phyloP scores from a whole-genome alignment of 37 sponge, comb jelly and placozoan genomes.

The Petrosia ficiformis region DNA sequence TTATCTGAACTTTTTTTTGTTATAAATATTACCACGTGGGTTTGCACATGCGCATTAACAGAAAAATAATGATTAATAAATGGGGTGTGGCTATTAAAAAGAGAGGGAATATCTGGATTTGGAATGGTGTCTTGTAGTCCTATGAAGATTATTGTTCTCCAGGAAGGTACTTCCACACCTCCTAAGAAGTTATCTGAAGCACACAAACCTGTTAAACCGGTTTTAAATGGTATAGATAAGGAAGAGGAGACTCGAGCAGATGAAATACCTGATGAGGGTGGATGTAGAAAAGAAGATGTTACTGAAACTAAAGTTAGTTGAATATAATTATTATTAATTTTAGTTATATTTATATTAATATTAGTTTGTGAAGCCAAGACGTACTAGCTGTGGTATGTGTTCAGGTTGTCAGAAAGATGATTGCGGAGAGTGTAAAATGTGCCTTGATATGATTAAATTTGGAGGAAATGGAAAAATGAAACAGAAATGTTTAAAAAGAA shows the following conservation, averaged over 20 bases:
- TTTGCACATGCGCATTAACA: not conserved
- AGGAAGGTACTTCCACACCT: not conserved
- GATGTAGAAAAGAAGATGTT: not conserved
- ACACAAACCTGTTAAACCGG: too few species aligned
- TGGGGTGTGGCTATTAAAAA: not conserved
- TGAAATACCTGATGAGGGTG: not conserved
- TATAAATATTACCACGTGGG: too few species aligned
- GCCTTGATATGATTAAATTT: slow-evolving; percentile 20
- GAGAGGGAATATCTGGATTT: not conserved
- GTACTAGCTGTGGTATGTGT: slow-evolving; percentile 6
- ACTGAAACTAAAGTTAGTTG: too few species aligned
- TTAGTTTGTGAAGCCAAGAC: not conserved
- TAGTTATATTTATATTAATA: too few species aligned
- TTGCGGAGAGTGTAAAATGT: slow-evolving; percentile 17
- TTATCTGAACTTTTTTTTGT: too few species aligned
- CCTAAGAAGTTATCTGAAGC: not conserved
- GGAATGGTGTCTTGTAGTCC: not conserved
- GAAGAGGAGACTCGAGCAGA: not conserved
- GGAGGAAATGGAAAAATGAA: slow-evolving; percentile 21
- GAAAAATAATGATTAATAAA: too few species aligned
- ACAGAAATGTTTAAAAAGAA: slow-evolving; percentile 4
- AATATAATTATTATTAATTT: too few species aligned
- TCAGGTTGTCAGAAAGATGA: not conserved
- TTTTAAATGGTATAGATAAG: too few species aligned
- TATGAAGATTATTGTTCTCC: not conserved